A percentile compares a stretch with the other conserved stretches of the same genome.
These are phyloP conservation scores for Miniopterus natalensis DNA, from an alignment of 2,113 vertebrate species.

Conservation along the genomic window DNA sequence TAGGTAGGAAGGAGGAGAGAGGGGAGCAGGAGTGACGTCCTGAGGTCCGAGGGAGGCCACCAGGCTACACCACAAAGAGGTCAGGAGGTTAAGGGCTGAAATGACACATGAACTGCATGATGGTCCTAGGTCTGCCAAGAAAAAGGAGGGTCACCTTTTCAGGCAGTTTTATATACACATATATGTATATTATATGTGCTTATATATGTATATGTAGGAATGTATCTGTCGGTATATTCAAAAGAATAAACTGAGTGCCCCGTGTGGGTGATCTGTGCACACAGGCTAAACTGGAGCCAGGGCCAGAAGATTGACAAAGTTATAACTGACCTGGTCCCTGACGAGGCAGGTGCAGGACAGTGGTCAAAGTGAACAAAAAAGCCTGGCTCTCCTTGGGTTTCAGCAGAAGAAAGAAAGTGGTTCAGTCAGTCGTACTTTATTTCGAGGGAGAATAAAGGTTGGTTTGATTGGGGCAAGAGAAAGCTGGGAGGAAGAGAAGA, in stretches of 20 bases:
- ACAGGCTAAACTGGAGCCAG: neutral
- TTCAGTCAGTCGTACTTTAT: neutral
- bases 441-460: neutral
- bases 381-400: neutral
- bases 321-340: neutral
- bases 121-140: neutral
- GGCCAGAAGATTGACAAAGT: neutral
- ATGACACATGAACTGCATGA: neutral
- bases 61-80: neutral
- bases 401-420: neutral
- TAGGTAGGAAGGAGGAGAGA: neutral
- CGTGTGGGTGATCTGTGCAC: too few relatives aligned
- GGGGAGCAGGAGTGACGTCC: neutral
- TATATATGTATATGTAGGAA: rapidly evolving
- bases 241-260: neutral
- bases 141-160: neutral
- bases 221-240: neutral
- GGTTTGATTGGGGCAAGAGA: neutral
- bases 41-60: neutral
- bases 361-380: neutral
- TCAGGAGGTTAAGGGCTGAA: neutral
- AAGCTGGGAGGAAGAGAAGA: neutral
- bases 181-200: rapidly evolving
- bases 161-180: neutral
- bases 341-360: neutral